Evolutionary conservation across 2,888 invertebrate genomes (phyloP).

Genomic region (Troilus luridus): DNA sequence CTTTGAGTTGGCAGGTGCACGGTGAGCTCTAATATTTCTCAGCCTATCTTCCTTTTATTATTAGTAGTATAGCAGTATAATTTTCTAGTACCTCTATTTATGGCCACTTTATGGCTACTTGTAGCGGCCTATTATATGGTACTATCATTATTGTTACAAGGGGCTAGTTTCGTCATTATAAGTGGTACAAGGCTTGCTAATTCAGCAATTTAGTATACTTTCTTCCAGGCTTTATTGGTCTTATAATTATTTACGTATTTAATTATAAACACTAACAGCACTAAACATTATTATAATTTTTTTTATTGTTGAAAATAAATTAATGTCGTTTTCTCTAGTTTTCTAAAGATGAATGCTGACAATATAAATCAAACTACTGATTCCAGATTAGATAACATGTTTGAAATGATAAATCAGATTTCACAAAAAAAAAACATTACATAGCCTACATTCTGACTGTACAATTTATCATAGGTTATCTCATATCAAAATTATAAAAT

Average conservation of each 20-base stretch:
- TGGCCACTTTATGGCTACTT: neutral
- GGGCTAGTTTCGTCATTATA: neutral
- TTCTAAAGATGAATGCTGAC: too few species aligned
- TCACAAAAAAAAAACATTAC: too few species aligned
- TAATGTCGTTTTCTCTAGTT: too few species aligned
- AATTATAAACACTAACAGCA: too few species aligned
- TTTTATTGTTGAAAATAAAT: too few species aligned
- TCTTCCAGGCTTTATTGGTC: neutral
- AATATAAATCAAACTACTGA: too few species aligned
- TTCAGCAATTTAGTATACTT: neutral
- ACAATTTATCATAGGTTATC: too few species aligned
- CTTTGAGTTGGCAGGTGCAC: neutral
- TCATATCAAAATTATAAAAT: too few species aligned
- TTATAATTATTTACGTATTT: neutral
- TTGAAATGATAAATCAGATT: too few species aligned
- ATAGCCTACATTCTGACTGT: too few species aligned
- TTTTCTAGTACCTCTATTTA: conserved; percentile 21
- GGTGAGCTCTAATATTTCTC: neutral
- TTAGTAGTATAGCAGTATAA: conserved; percentile 7
- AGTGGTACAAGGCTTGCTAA: neutral
- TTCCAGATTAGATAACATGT: too few species aligned
- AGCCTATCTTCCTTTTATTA: conserved; percentile 1
- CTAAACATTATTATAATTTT: too few species aligned
- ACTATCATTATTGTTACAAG: neutral
- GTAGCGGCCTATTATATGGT: neutral